Evolutionary conservation across 2,797 vertebrate species (phyloP), one percentile per base, ranked within the genome.

Genomic region (Peromyscus attwateri): DNA sequence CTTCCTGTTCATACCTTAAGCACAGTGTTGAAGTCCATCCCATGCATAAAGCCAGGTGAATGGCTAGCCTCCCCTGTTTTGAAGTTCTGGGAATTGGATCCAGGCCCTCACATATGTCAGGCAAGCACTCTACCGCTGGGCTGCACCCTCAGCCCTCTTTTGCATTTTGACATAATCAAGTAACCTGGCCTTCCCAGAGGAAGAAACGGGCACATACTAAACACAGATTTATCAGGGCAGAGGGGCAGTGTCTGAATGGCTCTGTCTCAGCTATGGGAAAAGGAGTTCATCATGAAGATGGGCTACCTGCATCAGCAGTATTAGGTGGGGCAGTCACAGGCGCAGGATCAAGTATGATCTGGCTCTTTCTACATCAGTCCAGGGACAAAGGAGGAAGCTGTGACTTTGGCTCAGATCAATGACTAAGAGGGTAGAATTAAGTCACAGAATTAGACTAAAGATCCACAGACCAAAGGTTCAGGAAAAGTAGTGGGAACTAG

Each of bases 221-320:
- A 11, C 17, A 13, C 52, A 25, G 27, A 60, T 66, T 25, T 43
- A 52, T 64, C 77, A 57, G 71, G 75, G 17, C 31, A 25, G 10
- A 17, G 6, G 25, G 3, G 3, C 10, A 34, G 0, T 34, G 52
- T 49, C 25, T 0, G 11, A 11, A 11, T 29, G 52, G 9, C 11
- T 49, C 70, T 5, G 19, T 57, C 52, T 25, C 49, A 19, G 57
- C 14, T 29, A 19, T 14, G n/a, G 12, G 60, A 43, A 57, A 73
- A 14, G 27, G 46, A 10, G 25, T 25, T 60, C 10, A 11, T 34
- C 21, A 13, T 46, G 25, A 31, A 40, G 27, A 10, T 43, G 17
- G 1, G 3, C 43, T 14, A 11, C 19, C 49, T 14, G 43, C 21
- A 23, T 71, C 29, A 25, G 10, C 21, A 57, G 21, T 16, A 17